Base-by-base conservation (phyloP, 2,888 invertebrate genomes). In the Siphlonurus alternatus region DNA sequence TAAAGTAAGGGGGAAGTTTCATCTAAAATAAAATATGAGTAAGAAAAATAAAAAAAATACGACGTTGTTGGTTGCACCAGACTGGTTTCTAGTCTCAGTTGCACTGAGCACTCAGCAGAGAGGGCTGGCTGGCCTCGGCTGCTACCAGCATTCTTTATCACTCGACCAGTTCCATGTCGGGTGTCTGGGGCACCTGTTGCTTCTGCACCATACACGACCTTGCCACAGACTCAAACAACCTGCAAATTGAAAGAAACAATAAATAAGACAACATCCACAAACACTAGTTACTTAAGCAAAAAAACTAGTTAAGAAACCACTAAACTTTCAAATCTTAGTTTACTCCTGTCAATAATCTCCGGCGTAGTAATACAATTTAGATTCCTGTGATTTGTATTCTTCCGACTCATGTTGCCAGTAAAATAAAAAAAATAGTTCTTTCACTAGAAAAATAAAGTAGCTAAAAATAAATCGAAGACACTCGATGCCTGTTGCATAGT, bases 211-310 rank as follows among this genome's bases (percentile, higher is more conserved):
- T 92, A 77, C 96, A 97, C 0, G 96, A 96, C 67, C 93, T 84
- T 23, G 97, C 97, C 68, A 97, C 96, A 1, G 94, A 95, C 74
- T 96, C 95, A 76, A 96, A 95, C 72, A 97, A 81, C 74, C 94
- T 94, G 76, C 60, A 77, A 78, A 68, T 66, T 71, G 69, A 68
- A 68, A 67, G 69, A 66, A 61, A 62, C 65, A 38, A 59, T 63
- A 25, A 56, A 61, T 23, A 19, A 7, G 2, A 53, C 15, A 18
- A 22, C 19, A 53, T 59, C 19, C 56, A 56, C 23, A 38, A n/a
- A 3, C 22, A 7, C 22, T 25, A 3, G 62, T 24, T 62, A 63
- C 66, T 65, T 64, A n/a, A 66, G 64, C 51, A 63, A 68, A 62
- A 65, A 61, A 59, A 24, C 51, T 53, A 62, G 10, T 63, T 19